Evolutionary conservation across 53 echinoderm and acorn worm species (phyloP).

Genomic region (Paracentrotus lividus): DNA sequence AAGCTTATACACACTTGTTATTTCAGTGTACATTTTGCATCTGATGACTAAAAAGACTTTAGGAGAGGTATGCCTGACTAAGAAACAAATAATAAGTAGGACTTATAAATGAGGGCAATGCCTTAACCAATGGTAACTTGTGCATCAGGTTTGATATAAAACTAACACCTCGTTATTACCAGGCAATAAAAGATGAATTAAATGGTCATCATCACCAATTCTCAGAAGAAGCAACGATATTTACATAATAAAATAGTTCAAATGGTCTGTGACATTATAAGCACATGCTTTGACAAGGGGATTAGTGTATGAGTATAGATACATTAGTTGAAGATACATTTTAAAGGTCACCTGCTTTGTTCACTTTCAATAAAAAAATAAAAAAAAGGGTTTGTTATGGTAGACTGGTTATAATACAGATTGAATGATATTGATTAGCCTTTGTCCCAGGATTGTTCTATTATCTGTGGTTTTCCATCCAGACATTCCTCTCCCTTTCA

Average conservation of each 20-base stretch:
- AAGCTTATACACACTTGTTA: too few species aligned
- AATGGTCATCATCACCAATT: neutral
- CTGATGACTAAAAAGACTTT: neutral
- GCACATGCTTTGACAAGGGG: neutral
- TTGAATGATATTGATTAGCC: slow-evolving; percentile 46
- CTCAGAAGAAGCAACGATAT: neutral
- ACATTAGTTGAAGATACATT: slow-evolving; percentile 34
- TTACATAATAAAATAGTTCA: neutral
- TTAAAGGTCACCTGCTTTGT: neutral
- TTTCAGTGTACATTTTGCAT: too few species aligned
- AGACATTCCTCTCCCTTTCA: slow-evolving; percentile 21
- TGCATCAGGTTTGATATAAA: too few species aligned
- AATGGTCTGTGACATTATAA: neutral
- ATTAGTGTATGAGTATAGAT: neutral
- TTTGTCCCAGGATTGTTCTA: slow-evolving; percentile 29
- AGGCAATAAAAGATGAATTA: neutral
- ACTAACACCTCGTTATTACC: too few species aligned
- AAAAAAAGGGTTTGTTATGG: slow-evolving; percentile 30
- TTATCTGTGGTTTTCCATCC: slow-evolving; percentile 26
- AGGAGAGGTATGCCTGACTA: neutral
- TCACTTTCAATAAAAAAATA: neutral
- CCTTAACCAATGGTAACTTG: too few species aligned
- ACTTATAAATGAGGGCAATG: too few species aligned
- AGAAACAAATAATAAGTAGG: neutral
- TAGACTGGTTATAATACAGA: neutral